Evolutionary conservation across 2,888 invertebrate genomes (phyloP).

Genomic region (Colostygia pectinataria): DNA sequence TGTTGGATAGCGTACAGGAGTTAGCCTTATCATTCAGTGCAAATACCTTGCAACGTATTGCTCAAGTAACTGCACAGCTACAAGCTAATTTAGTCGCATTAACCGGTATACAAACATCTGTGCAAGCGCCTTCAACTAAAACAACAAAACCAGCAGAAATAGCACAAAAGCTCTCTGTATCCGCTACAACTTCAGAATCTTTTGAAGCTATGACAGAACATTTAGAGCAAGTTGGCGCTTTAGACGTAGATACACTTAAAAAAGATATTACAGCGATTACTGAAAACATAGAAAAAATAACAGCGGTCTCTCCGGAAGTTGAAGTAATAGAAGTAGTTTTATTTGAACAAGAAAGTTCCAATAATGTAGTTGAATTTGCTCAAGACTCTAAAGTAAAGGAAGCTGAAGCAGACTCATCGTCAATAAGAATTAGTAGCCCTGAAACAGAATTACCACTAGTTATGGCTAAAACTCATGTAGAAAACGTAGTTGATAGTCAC

Average conservation of each 20-base stretch:
- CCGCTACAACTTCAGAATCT: constrained; percentile 11
- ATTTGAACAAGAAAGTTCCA: constrained; percentile 1
- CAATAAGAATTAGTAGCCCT: background rate
- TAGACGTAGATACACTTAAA: background rate
- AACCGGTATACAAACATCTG: constrained; percentile 42
- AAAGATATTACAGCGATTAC: background rate
- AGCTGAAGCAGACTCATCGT: background rate
- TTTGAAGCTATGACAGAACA: constrained; percentile 14
- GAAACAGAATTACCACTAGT: background rate
- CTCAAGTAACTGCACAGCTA: constrained; percentile 51
- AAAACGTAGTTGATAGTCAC: background rate
- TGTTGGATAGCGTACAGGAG: constrained; percentile 51
- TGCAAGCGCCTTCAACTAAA: constrained; percentile 38
- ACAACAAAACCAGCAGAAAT: constrained; percentile 11
- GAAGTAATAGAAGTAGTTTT: background rate
- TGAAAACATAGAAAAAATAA: constrained; percentile 3
- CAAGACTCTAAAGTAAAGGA: background rate
- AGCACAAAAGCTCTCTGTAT: background rate
- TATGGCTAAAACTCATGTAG: background rate
- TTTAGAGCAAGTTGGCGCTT: background rate
- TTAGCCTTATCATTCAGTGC: constrained; percentile 42
- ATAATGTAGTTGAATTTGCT: background rate
- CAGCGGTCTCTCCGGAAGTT: background rate
- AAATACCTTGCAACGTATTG: constrained; percentile 49
- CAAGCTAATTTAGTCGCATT: constrained; percentile 56